Base-by-base conservation (phyloP, 2,113 vertebrate genomes). In the Tetrao urogallus region DNA sequence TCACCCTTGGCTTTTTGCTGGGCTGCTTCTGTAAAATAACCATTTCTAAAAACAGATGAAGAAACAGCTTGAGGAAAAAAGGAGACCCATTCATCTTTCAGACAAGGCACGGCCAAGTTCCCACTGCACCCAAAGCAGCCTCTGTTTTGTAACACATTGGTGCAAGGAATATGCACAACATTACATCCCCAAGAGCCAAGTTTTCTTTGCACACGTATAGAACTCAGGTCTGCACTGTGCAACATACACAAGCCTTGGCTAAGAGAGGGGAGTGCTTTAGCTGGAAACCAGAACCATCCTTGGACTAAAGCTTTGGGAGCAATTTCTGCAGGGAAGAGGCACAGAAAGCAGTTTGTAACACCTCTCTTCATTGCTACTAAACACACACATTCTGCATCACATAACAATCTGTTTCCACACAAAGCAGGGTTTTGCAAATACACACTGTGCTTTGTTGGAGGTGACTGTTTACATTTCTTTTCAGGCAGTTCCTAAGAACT, bases 1-100 rank as follows among this genome's bases (percentile, higher is more conserved):
- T 93, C 89, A 93, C 84, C 92, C 91, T 43, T 92, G 81, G 13
- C 67, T 95, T 92, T 91, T 72, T 42, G 48, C 87, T 82, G 42
- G 67, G 24, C 69, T 69, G 42, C 66, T 86, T 87, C 82, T 93
- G 80, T 87, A 95, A 95, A 80, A 84, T 10, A 58, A 71, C 54
- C 16, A 2, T 54, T 87, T 64, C 94, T 94, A 85, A 83, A 83
- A 95, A 92, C 60, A 22, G 93, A 74, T 2, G 28, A 57, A 88
- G 56, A 56, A 79, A 38, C 28, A 38, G 74, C 84, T 82, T 43
- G 65, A 64, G 25, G 34, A 71, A 38, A 54, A 32, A 58, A 54
- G 20, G 12, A 76, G 45, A 36, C 12, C 34, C 89, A 89, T 87
- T 91, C 81, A 85, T 89, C 78, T 94, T 93, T 60, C 25, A 25